Conservation (phyloP, 1,140 invertebrate genomes). For the Acromyrmex echinatior region DNA sequence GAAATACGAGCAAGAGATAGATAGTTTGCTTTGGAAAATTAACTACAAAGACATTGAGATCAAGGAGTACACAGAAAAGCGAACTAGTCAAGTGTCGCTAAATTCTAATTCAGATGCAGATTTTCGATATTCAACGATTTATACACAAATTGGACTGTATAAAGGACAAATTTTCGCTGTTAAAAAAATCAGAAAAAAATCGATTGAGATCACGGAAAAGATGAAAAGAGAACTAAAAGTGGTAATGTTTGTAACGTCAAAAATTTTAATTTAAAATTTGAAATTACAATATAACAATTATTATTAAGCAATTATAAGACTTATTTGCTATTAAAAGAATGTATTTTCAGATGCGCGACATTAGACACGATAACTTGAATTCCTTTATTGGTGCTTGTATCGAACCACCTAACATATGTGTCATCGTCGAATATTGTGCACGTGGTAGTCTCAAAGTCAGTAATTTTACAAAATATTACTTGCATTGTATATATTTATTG, state of each 20-base stretch:
- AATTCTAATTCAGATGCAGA: slow-evolving; percentile 95
- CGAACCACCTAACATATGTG: slow-evolving; percentile 95
- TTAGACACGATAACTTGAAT: slow-evolving; percentile 96
- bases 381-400: slow-evolving; percentile 98
- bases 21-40: slow-evolving; percentile 97
- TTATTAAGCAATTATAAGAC: neutral
- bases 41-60: slow-evolving; percentile 96
- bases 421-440: slow-evolving; percentile 96
- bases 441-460: slow-evolving; percentile 94
- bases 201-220: slow-evolving; percentile 95
- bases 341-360: slow-evolving; percentile 92
- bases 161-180: slow-evolving; percentile 95
- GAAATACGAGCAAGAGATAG: slow-evolving; percentile 97
- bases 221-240: slow-evolving; percentile 98
- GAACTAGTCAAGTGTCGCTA: slow-evolving; percentile 94
- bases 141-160: slow-evolving; percentile 96
- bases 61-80: slow-evolving; percentile 79
- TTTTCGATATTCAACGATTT: slow-evolving; percentile 94
- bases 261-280: slow-evolving; percentile 30
- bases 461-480: neutral
- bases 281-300: neutral
- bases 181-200: slow-evolving; percentile 94
- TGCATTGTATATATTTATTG: neutral
- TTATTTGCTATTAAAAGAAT: neutral
- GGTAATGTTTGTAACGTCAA: slow-evolving; percentile 86